These are phyloP conservation scores for Gnathonemus longibarbis DNA, from an alignment of 2,113 vertebrate species.

Conservation along the genomic window DNA sequence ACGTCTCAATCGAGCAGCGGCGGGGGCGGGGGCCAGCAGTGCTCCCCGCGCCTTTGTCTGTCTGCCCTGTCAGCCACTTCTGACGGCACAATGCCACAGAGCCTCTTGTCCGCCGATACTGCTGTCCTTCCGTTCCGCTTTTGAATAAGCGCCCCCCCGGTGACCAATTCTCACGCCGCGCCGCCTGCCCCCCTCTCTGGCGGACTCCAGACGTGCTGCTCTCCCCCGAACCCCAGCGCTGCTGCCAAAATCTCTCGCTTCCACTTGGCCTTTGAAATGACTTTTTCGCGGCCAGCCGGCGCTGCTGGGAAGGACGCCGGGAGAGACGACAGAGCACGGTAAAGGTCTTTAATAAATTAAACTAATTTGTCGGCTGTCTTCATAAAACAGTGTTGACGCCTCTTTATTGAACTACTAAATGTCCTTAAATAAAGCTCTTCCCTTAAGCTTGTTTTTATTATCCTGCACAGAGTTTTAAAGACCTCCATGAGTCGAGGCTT, in stretches of 20 bases:
- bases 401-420: conserved; percentile 22
- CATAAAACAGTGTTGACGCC: background rate
- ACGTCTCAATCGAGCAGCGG: conserved; percentile 52
- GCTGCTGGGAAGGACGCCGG: background rate
- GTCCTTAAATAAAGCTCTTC: conserved; percentile 46
- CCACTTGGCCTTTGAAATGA: conserved; percentile 4
- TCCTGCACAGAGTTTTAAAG: conserved; percentile 36
- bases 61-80: conserved; percentile 30
- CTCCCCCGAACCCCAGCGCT: background rate
- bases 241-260: background rate
- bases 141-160: conserved; percentile 6
- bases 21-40: too few relatives aligned
- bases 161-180: conserved; percentile 12
- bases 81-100: conserved; percentile 25
- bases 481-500: conserved; percentile 52
- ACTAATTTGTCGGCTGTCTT: background rate
- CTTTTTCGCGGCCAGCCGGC: background rate
- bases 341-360: background rate
- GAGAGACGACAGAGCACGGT: background rate
- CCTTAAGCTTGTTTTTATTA: conserved; percentile 35
- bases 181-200: conserved; percentile 16
- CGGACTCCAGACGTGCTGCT: conserved; percentile 12
- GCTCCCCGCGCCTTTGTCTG: conserved; percentile 14
- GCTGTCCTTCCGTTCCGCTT: conserved; percentile 33
- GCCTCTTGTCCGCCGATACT: conserved; percentile 23